These are phyloP conservation scores for Marmota monax DNA, from an alignment of 2,113 vertebrate species.

Conservation along the genomic window DNA sequence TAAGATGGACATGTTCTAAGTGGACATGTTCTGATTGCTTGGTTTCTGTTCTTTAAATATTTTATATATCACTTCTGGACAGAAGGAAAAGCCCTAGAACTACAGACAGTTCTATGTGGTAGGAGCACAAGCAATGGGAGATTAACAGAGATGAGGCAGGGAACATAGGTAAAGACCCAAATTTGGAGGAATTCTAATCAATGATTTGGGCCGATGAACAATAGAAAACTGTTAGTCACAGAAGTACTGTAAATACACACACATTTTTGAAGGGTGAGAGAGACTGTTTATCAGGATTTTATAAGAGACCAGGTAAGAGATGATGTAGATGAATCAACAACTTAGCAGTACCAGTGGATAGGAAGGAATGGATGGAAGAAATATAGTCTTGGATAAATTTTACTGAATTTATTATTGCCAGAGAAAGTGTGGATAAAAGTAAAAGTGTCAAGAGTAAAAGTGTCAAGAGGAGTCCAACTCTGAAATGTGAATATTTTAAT, in stretches of 20 bases:
- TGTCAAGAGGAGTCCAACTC: conserved; percentile 17
- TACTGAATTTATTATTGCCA: background rate
- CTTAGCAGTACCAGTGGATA: background rate
- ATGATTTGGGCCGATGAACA: background rate
- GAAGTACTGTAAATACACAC: background rate
- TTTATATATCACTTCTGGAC: background rate
- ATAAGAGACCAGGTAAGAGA: background rate
- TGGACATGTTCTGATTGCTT: background rate
- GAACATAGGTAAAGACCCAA: background rate
- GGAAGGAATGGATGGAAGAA: background rate
- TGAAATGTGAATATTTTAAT: background rate
- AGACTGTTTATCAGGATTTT: background rate
- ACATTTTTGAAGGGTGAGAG: background rate
- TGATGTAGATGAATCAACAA: conserved; percentile 16
- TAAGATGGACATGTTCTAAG: background rate
- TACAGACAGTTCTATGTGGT: background rate
- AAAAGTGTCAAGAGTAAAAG: background rate
- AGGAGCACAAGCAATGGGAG: background rate
- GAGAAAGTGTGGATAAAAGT: background rate
- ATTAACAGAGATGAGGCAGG: background rate
- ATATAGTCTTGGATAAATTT: background rate
- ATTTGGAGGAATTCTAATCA: background rate
- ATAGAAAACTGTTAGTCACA: background rate
- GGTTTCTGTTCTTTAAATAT: conserved; percentile 15
- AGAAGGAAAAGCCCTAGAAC: background rate